Conservation (phyloP, 1,140 invertebrate genomes). For the Monomorium pharaonis region DNA sequence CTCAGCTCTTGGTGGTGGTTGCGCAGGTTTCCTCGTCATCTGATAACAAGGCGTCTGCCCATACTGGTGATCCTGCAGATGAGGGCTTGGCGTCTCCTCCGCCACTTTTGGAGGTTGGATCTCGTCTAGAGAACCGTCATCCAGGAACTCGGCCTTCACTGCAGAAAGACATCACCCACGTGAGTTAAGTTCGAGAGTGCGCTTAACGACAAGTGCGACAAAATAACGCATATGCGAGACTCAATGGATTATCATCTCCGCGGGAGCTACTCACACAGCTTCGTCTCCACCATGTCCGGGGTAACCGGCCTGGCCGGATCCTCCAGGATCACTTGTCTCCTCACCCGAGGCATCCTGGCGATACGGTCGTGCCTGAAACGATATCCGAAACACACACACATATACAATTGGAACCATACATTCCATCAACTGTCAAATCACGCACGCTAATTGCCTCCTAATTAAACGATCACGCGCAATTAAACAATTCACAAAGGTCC, state of each 20-base stretch:
- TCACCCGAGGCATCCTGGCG: conserved; percentile 82
- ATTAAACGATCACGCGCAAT: neutral
- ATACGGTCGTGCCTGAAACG: conserved; percentile 71
- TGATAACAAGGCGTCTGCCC: conserved; percentile 92
- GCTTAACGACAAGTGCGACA: neutral
- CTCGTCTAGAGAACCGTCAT: conserved; percentile 82
- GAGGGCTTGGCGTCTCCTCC: conserved; percentile 88
- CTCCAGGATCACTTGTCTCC: conserved; percentile 84
- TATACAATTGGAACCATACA: neutral
- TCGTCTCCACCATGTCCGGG: conserved; percentile 83
- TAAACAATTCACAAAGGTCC: neutral
- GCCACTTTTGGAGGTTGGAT: conserved; percentile 82
- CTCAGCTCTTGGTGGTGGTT: conserved; percentile 85
- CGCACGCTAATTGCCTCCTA: neutral
- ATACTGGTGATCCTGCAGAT: conserved; percentile 94
- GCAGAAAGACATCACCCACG: neutral
- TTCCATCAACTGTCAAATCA: neutral
- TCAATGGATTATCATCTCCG: neutral
- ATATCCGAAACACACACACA: neutral
- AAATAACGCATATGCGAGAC: neutral
- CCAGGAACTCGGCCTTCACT: conserved; percentile 84
- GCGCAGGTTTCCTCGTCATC: conserved; percentile 86
- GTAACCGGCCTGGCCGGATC: conserved; percentile 84
- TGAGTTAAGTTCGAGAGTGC: neutral
- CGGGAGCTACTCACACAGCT: conserved; percentile 80